These are phyloP conservation scores for Chondrilla cf. caribensis DNA, from an alignment of 37 sponge, comb jelly and placozoan species.

Conservation along the genomic window DNA sequence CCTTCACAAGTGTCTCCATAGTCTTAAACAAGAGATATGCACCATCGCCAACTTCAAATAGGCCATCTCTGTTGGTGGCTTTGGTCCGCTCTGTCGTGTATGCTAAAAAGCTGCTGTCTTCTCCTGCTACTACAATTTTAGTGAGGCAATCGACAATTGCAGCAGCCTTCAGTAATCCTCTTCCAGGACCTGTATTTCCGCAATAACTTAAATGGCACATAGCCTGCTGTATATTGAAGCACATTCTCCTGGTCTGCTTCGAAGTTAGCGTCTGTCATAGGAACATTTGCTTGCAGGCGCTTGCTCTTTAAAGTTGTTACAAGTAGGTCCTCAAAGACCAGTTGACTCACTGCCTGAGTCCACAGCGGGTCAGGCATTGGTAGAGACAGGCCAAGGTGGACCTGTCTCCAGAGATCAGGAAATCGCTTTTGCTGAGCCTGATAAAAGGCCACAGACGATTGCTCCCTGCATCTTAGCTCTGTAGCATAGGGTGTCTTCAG, in stretches of 20 bases:
- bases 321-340: neutral
- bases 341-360: neutral
- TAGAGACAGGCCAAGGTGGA: conserved; percentile 21
- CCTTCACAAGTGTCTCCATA: conserved; percentile 7
- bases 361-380: conserved; percentile 15
- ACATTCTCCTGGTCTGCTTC: conserved; percentile 19
- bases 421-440: neutral
- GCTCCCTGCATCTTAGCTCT: conserved; percentile 4
- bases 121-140: conserved; percentile 12
- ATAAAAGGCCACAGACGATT: conserved; percentile 2
- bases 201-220: conserved; percentile 28
- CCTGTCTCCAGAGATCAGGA: neutral
- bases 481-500: neutral
- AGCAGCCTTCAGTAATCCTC: conserved; percentile 15
- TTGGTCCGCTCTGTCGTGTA: conserved; percentile 12
- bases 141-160: conserved; percentile 24
- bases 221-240: conserved; percentile 8
- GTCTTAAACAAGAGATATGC: conserved; percentile 13
- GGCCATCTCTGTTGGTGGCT: conserved; percentile 16
- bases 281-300: neutral
- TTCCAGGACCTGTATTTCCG: too few species aligned
- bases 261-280: neutral
- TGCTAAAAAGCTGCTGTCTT: conserved; percentile 20
- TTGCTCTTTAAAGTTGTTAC: neutral
- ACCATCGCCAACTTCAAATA: conserved; percentile 17